A percentile compares a stretch with the other conserved stretches of the same genome.
Conservation (phyloP, 1,140 invertebrate genomes). For the Drosophila neocordata region DNA sequence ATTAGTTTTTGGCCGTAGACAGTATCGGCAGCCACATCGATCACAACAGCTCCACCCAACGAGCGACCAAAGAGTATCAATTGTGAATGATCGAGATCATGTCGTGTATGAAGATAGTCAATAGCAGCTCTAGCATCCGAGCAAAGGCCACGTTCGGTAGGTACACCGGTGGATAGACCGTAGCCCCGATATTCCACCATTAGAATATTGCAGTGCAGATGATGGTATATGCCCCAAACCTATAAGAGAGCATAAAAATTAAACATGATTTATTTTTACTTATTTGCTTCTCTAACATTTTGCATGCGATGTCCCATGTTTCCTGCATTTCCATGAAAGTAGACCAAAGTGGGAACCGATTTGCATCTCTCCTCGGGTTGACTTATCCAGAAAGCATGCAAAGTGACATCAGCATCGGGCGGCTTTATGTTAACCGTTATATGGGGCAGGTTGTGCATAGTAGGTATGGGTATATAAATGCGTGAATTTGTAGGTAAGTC, state of each 20-base stretch:
- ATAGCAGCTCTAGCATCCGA: slow-evolving; percentile 94
- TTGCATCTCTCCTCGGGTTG: slow-evolving; percentile 88
- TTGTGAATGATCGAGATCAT: slow-evolving; percentile 92
- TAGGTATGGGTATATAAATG: slow-evolving; percentile 92
- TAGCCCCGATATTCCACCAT: slow-evolving; percentile 97
- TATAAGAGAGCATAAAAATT: background rate
- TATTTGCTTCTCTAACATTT: slow-evolving; percentile 83
- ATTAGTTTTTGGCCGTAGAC: slow-evolving; percentile 90
- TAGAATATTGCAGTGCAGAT: slow-evolving; percentile 92
- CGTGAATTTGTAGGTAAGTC: slow-evolving; percentile 93
- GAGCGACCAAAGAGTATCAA: slow-evolving; percentile 97
- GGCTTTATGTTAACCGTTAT: slow-evolving; percentile 89
- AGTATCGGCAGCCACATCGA: slow-evolving; percentile 90
- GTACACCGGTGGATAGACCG: slow-evolving; percentile 94
- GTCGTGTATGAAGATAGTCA: slow-evolving; percentile 91
- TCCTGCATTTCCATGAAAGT: slow-evolving; percentile 97
- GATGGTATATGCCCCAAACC: slow-evolving; percentile 89
- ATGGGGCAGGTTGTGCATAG: slow-evolving; percentile 89
- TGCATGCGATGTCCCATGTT: slow-evolving; percentile 96
- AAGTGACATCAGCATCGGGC: slow-evolving; percentile 88
- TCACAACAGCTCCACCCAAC: slow-evolving; percentile 93
- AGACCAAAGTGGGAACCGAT: slow-evolving; percentile 91
- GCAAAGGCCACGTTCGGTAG: slow-evolving; percentile 92
- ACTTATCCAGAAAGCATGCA: slow-evolving; percentile 94
- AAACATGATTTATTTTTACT: background rate